Conservation (phyloP, 2,113 vertebrate species). For the Rattus norvegicus region DNA sequence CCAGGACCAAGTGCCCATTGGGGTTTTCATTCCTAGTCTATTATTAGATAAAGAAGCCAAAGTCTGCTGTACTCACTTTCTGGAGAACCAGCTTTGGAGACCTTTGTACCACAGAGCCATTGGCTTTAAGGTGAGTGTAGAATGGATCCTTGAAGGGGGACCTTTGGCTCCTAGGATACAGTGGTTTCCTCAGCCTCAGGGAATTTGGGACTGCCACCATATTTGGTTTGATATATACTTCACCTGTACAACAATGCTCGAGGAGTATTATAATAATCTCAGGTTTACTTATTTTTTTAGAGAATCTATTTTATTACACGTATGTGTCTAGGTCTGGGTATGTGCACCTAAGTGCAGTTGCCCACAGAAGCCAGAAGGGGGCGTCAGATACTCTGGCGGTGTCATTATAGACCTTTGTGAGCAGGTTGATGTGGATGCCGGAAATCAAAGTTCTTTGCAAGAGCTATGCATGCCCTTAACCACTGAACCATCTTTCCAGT, state of each 20-base stretch:
- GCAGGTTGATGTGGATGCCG: not conserved
- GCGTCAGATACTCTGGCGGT: not conserved
- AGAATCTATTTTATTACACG: not conserved
- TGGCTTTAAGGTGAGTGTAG: not conserved
- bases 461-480: not conserved
- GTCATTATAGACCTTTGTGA: not conserved
- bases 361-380: not conserved
- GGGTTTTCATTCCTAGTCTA: not conserved
- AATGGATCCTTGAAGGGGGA: not conserved
- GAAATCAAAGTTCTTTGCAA: not conserved
- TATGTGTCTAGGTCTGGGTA: not conserved
- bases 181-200: not conserved
- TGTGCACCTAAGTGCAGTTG: not conserved
- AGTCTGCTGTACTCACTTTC: not conserved
- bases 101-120: not conserved
- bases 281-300: not conserved
- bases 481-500: not conserved
- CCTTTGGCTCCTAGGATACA: not conserved
- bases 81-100: not conserved
- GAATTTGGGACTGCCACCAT: not conserved
- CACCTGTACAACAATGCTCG: not conserved
- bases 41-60: constrained; percentile 24
- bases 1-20: not conserved
- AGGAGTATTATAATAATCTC: not conserved
- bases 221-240: not conserved